A percentile compares a stretch with the other conserved stretches of the same genome.
Conservation (phyloP, 2,797 vertebrate genomes). For the Ara ararauna region DNA sequence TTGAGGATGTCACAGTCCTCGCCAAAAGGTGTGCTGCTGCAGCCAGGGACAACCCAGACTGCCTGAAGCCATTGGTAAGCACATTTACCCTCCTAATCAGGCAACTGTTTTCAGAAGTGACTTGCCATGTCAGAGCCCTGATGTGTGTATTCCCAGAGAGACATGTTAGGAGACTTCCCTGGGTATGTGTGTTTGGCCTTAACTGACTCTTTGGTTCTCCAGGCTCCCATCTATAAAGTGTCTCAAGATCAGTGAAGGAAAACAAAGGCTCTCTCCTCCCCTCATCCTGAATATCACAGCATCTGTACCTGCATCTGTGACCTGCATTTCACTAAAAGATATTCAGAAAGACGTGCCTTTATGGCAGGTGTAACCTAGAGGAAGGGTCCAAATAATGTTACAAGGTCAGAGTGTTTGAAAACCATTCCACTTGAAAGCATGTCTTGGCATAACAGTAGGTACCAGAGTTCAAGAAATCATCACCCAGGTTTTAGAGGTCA, state of each 20-base stretch:
- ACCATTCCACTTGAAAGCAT: accelerated
- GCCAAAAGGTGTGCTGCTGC: not conserved
- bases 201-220: not conserved
- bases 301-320: not conserved
- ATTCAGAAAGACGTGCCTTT: not conserved
- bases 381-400: not conserved
- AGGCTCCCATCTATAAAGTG: not conserved
- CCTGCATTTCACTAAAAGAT: not conserved
- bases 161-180: not conserved
- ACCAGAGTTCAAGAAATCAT: not conserved
- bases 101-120: not conserved
- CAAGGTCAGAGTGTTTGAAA: not conserved
- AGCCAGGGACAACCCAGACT: not conserved
- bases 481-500: not conserved
- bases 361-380: no score
- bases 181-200: accelerated
- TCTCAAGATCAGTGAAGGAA: not conserved
- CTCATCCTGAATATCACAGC: not conserved
- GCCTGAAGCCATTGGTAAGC: conserved; percentile 43
- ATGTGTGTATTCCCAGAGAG: accelerated
- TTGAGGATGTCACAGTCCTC: not conserved
- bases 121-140: not conserved
- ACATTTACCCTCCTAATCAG: accelerated
- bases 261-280: not conserved
- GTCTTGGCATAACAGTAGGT: not conserved